Conservation (phyloP, 2,888 invertebrate genomes). For the Sinelater perroti region DNA sequence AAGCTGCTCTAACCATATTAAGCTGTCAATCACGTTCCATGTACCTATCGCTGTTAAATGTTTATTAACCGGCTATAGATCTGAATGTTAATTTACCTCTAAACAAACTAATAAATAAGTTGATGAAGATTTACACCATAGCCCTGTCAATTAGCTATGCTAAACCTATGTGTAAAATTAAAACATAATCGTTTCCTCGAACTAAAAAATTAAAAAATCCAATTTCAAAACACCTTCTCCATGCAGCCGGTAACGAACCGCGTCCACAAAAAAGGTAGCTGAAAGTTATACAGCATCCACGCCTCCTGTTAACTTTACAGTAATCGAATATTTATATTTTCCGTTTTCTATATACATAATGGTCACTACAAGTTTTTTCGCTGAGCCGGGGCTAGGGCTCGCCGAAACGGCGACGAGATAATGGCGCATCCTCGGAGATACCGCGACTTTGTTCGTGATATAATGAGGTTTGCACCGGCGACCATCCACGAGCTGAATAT, state of each 20-base stretch:
- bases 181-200: neutral
- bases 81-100: slow-evolving; percentile 15
- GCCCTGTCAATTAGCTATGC: slow-evolving; percentile 14
- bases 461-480: slow-evolving; percentile 42
- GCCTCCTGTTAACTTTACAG: too few relatives aligned
- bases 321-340: too few relatives aligned
- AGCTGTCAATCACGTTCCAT: slow-evolving; percentile 12
- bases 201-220: neutral
- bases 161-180: neutral
- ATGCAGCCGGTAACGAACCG: too few relatives aligned
- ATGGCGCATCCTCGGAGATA: slow-evolving; percentile 4
- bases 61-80: slow-evolving; percentile 9
- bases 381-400: too few relatives aligned
- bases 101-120: slow-evolving; percentile 6
- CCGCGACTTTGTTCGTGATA: slow-evolving; percentile 26
- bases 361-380: too few relatives aligned
- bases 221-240: too few relatives aligned
- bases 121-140: slow-evolving; percentile 18
- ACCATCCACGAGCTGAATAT: slow-evolving; percentile 41
- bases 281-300: too few relatives aligned
- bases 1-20: neutral
- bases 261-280: too few relatives aligned
- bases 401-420: neutral
- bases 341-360: too few relatives aligned
- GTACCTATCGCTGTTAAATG: slow-evolving; percentile 4